phyloP scores from a whole-genome alignment of 2,113 vertebrate genomes.

The Pyrgilauda ruficollis region DNA sequence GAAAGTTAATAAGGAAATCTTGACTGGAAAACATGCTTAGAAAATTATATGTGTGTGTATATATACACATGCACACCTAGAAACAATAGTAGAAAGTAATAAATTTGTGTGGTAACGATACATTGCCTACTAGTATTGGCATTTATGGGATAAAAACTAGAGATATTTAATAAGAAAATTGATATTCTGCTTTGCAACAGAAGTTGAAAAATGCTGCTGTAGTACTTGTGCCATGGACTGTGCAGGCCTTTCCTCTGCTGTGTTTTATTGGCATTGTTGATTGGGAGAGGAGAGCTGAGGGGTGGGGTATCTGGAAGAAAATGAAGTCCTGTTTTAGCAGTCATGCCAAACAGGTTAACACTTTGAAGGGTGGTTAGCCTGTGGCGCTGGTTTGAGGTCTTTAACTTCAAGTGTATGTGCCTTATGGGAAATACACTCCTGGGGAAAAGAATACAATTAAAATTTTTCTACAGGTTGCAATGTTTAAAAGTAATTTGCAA shows the following conservation, averaged over 20 bases:
- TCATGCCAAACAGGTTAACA: background rate
- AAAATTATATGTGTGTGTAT: background rate
- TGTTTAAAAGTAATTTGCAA: background rate
- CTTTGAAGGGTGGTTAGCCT: background rate
- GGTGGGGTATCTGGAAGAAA: background rate
- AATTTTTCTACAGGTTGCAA: background rate
- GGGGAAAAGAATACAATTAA: background rate
- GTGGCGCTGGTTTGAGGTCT: background rate
- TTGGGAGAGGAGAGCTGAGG: background rate
- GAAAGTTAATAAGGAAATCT: background rate
- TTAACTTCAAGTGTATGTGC: background rate
- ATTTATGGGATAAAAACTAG: background rate
- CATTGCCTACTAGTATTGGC: background rate
- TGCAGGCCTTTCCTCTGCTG: background rate
- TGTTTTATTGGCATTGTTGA: background rate
- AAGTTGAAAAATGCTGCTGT: background rate
- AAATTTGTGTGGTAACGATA: background rate
- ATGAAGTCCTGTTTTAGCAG: background rate
- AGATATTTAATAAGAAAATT: background rate
- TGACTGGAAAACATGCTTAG: background rate
- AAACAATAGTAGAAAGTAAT: background rate
- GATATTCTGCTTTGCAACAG: background rate
- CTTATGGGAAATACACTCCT: background rate
- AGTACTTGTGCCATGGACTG: background rate
- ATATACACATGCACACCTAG: accelerated